Evolutionary conservation across 2,113 vertebrate genomes (phyloP).

Genomic region (Acanthochromis polyacanthus): DNA sequence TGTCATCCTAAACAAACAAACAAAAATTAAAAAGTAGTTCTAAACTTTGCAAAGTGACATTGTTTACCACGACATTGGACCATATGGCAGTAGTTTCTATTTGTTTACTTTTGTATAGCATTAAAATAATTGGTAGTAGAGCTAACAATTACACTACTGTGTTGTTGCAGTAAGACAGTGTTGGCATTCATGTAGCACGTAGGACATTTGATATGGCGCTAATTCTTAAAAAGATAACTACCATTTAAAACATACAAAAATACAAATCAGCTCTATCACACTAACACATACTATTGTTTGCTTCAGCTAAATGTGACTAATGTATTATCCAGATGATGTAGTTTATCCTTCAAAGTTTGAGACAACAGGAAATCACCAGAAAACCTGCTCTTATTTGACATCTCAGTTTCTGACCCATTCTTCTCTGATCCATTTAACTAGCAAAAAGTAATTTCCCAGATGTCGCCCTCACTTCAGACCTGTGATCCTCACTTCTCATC

Average conservation of each 20-base stretch:
- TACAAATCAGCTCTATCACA: neutral
- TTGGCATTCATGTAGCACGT: neutral
- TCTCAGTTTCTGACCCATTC: slow-evolving; percentile 57
- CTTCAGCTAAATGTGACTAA: slow-evolving; percentile 56
- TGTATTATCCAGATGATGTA: slow-evolving; percentile 60
- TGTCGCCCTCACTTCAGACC: slow-evolving; percentile 9
- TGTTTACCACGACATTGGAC: neutral
- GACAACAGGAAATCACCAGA: slow-evolving; percentile 54
- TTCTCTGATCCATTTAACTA: slow-evolving; percentile 59
- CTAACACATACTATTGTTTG: neutral
- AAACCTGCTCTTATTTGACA: slow-evolving; percentile 64
- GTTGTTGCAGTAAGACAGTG: neutral
- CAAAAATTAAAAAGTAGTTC: no score
- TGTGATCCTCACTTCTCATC: no score
- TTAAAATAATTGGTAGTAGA: neutral
- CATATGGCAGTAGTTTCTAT: neutral
- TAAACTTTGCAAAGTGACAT: no score
- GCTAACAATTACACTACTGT: neutral
- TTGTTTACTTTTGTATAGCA: neutral
- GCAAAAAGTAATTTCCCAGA: slow-evolving; percentile 68
- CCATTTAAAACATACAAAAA: neutral
- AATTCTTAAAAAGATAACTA: neutral
- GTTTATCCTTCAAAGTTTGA: slow-evolving; percentile 62
- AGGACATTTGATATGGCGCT: neutral
- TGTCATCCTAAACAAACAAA: no score